phyloP scores from a whole-genome alignment of 2,888 invertebrate genomes.

The Opisthograptis luteolata region DNA sequence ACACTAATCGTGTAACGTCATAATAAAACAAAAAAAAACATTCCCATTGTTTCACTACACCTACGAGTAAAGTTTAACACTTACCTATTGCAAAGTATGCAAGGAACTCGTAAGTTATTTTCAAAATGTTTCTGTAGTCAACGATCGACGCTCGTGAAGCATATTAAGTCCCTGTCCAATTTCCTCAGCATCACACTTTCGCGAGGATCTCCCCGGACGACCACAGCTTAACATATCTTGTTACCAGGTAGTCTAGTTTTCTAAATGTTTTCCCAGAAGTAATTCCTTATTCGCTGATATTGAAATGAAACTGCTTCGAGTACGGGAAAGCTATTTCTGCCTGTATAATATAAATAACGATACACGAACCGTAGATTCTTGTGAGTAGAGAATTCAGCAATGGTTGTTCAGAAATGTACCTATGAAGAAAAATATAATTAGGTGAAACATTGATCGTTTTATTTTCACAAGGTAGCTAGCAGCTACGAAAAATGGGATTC shows the following conservation, averaged over 20 bases:
- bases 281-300: constrained; percentile 37
- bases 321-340: constrained; percentile 1
- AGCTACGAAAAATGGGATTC: too few relatives aligned
- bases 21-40: too few relatives aligned
- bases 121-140: constrained; percentile 24
- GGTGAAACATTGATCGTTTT: too few relatives aligned
- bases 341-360: neutral
- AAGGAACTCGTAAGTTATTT: too few relatives aligned
- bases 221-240: constrained; percentile 40
- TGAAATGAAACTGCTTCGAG: constrained; percentile 19
- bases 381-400: too few relatives aligned
- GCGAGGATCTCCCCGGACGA: constrained; percentile 34
- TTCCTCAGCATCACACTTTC: constrained; percentile 34
- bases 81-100: neutral
- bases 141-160: constrained; percentile 26
- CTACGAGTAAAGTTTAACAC: too few relatives aligned
- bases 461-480: too few relatives aligned
- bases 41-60: too few relatives aligned
- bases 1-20: too few relatives aligned
- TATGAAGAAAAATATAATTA: too few relatives aligned
- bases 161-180: constrained; percentile 51
- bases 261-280: constrained; percentile 35
- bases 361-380: too few relatives aligned
- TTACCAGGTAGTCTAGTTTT: constrained; percentile 32
- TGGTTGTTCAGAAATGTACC: too few relatives aligned